These are phyloP conservation scores for Helobdella robusta DNA, from an alignment of 2,888 invertebrate species.

Conservation along the genomic window DNA sequence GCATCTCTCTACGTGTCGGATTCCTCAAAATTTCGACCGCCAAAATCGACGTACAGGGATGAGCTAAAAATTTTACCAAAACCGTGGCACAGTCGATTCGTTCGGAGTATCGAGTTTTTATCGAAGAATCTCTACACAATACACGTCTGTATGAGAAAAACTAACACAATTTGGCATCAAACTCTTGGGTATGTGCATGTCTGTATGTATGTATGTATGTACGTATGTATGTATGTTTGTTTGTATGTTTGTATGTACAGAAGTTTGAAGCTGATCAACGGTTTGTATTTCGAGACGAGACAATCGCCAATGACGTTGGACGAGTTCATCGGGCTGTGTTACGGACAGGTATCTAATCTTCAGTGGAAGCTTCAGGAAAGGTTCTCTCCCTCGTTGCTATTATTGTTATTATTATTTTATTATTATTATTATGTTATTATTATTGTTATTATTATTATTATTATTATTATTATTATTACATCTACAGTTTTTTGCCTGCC, in stretches of 20 bases:
- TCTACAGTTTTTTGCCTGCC: slow-evolving; percentile 47
- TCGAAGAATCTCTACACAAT: slow-evolving; percentile 62
- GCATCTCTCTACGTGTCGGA: too few species aligned
- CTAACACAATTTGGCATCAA: slow-evolving; percentile 66
- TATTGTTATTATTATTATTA: not conserved
- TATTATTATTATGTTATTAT: not conserved
- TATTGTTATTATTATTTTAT: not conserved
- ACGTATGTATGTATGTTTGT: not conserved
- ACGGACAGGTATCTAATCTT: not conserved
- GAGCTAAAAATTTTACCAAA: slow-evolving; percentile 44
- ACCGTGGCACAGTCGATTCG: slow-evolving; percentile 59
- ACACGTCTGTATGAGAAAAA: slow-evolving; percentile 70
- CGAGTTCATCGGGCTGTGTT: slow-evolving; percentile 7
- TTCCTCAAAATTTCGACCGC: too few species aligned
- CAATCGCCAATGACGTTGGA: slow-evolving; percentile 55
- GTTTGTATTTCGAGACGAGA: slow-evolving; percentile 46
- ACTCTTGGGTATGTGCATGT: slow-evolving; percentile 2
- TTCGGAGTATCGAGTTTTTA: slow-evolving; percentile 53
- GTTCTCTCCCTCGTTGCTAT: not conserved
- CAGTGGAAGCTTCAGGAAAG: not conserved
- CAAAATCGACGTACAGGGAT: not conserved
- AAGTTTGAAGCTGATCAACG: slow-evolving; percentile 46
- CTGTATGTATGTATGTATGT: not conserved
- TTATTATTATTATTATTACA: not conserved
- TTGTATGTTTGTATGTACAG: slow-evolving; percentile 36